Conservation (phyloP, 1,140 invertebrate species). For the Protaetia brevitarsis region DNA sequence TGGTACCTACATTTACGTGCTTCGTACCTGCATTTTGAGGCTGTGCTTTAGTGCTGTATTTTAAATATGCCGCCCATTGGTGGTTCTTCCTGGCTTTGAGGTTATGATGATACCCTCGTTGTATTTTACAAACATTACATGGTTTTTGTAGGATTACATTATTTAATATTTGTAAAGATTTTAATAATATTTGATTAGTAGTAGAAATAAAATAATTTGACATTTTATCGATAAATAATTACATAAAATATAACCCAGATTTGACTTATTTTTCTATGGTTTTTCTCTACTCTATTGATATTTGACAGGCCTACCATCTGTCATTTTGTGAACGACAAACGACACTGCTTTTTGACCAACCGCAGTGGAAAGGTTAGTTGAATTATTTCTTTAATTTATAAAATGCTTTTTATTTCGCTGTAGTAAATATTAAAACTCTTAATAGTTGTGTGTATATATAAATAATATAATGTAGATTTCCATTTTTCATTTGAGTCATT, state of each 20-base stretch:
- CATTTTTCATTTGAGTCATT: not conserved
- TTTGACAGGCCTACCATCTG: not conserved
- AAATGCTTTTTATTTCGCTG: not conserved
- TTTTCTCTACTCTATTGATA: not conserved
- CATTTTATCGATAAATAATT: slow-evolving; percentile 1
- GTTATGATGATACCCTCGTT: not conserved
- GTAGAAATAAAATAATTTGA: slow-evolving; percentile 8
- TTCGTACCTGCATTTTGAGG: too few relatives aligned
- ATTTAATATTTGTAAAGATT: not conserved
- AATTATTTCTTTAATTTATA: not conserved
- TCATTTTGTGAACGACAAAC: not conserved
- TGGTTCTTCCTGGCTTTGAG: not conserved
- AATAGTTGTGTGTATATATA: not conserved
- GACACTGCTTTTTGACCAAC: slow-evolving; percentile 13
- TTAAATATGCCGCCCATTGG: not conserved
- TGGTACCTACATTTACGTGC: slow-evolving; percentile 98
- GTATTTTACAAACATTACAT: not conserved
- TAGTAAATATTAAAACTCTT: not conserved
- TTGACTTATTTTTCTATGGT: too few relatives aligned
- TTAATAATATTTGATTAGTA: not conserved
- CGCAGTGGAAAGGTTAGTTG: slow-evolving; percentile 16
- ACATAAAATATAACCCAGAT: too few relatives aligned
- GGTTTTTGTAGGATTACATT: not conserved
- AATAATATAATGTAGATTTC: not conserved
- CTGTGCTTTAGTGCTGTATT: not conserved